Base-by-base conservation (phyloP, 2,113 vertebrate genomes). In the Onychorhynchus coronatus region DNA sequence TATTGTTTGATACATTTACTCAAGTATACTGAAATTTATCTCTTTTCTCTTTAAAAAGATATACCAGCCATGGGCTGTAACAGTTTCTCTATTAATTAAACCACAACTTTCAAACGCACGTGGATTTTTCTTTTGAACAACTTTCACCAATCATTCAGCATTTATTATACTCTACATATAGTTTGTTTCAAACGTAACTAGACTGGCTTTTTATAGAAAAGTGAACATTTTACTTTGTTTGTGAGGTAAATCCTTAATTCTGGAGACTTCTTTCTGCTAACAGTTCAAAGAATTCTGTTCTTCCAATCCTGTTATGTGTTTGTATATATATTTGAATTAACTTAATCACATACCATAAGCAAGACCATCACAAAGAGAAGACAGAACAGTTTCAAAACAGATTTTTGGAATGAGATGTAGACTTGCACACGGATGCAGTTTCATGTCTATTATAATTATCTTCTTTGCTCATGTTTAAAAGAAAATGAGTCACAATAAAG, bases 201-300 rank as follows among this genome's bases (percentile, higher is more conserved):
- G 58, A 88, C 41, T 71, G 93, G 33, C 17, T 96, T 94, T 93
- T 92, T 63, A 42, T 75, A 90, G 93, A 92, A 84, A 92, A 91
- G 61, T 61, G 37, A 81, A 46, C 52, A 67, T 95, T 86, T 94
- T 87, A 47, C 68, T 97, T 95, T 92, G 83, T 65, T 97, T 72
- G 14, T 75, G 72, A 96, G 62, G 73, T 85, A 88, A 96, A 79
- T 97, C 84, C 91, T 95, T 94, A 93, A 93, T 97, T 97, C 96
- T 96, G 74, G 14, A 52, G 25, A 16, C 92, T 95, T 95, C 92
- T 95, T 97, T 97, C 96, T 96, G 74, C 91, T 96, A 78, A 85
- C 53, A 93, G 58, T 89, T 94, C 91, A 94, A 93, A 92, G 79
- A 92, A 91, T 62, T 76, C 56, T 44, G 20, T 82, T 94, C 41